Conservation (phyloP, 2,113 vertebrate genomes). For the Ageneiosus marmoratus region DNA sequence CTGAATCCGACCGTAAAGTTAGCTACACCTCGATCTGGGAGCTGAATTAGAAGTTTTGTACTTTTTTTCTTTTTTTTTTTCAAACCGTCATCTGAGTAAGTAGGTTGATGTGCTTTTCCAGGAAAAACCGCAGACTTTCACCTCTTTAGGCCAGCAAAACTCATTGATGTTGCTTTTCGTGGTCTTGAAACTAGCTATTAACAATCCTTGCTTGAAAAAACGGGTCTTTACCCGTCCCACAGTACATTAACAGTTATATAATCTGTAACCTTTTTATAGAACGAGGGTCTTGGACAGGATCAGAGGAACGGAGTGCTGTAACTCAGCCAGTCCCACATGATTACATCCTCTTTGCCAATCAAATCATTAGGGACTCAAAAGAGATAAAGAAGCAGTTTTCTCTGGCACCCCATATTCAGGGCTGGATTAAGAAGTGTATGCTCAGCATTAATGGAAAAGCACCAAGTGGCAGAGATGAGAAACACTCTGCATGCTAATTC, state of each 20-base stretch:
- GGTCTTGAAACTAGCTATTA: background rate
- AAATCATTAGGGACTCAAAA: constrained; percentile 20
- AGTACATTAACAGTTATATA: constrained; percentile 20
- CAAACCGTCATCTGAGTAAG: background rate
- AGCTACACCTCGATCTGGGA: background rate
- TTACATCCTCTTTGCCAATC: background rate
- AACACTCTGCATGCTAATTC: background rate
- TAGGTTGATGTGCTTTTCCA: background rate
- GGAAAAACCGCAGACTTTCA: too few species aligned
- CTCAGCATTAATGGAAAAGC: constrained; percentile 5
- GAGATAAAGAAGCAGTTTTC: constrained; percentile 2
- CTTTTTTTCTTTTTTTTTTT: background rate
- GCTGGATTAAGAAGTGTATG: constrained; percentile 15
- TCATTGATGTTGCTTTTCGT: background rate
- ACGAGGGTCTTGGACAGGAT: constrained; percentile 7
- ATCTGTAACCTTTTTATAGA: background rate
- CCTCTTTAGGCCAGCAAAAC: background rate
- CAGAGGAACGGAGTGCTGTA: background rate
- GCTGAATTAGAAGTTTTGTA: background rate
- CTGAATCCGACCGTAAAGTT: background rate
- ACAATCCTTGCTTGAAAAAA: background rate
- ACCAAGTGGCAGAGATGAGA: background rate
- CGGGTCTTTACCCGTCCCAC: background rate
- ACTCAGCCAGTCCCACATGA: background rate
- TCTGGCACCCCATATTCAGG: background rate